Evolutionary conservation across 2,797 vertebrate genomes (phyloP), one percentile per base, ranked within the genome.

Genomic region (Tiaroga cobitis): DNA sequence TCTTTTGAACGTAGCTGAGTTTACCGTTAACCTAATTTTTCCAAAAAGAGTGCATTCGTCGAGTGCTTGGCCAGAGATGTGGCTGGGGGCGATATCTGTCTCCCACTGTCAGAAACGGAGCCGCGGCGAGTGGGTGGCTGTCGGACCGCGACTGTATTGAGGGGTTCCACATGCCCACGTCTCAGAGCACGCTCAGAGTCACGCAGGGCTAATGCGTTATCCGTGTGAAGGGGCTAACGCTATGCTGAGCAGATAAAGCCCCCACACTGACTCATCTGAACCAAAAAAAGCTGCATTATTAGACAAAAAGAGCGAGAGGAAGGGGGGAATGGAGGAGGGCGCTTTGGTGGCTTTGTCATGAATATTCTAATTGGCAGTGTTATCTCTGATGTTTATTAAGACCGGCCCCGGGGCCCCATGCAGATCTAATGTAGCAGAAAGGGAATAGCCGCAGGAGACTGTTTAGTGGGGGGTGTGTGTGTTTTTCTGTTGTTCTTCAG

Each of bases 191-290:
- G 69, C 87, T 75, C 70, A 88, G 90, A 89, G 87, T 94, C 93
- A 92, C 37, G 80, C 89, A 87, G 89, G 84, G 88, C 92, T 91
- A 91, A 91, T 92, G 89, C 78, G 88, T 92, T 91, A 83, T 91
- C 90, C 82, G 32, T 89, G 91, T 78, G 87, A 90, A 87, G 90
- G 90, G 90, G 88, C 59, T 81, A 84, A 91, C 75, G 91, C 92
- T 90, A 90, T 91, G 82, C 90, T 92, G 90, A 93, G 92, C 93
- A 93, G 93, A 94, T 94, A 91, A 93, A 92, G 82, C 93, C 92
- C 93, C 93, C 89, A 84, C 92, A 89, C 93, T 95, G 94, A 95
- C 91, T 95, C 95, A 95, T 94, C 87, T 49, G 46, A 84, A 82
- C 34, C 34, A 43, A 87, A 69, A 70, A 34, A 80, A 32, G n/a